These are phyloP conservation scores for Taenaris catops DNA, from an alignment of 2,888 invertebrate genomes.

Conservation along the genomic window DNA sequence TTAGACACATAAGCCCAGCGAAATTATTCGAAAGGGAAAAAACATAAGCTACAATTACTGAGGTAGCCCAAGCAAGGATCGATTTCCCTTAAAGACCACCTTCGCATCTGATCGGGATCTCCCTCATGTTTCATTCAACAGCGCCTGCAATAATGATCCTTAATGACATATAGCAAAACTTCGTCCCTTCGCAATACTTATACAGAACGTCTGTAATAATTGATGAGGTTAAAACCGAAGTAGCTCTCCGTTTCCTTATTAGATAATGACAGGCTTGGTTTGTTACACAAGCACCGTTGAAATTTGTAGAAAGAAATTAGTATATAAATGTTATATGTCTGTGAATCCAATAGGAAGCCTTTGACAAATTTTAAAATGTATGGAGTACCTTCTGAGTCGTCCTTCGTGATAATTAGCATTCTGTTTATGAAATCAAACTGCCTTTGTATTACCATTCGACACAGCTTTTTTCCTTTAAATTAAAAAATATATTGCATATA, in stretches of 20 bases:
- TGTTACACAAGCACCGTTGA: too few species aligned
- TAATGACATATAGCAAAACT: constrained; percentile 42
- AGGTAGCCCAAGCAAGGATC: constrained; percentile 41
- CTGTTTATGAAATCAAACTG: too few species aligned
- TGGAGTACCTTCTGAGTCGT: too few species aligned
- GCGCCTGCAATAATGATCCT: constrained; percentile 49
- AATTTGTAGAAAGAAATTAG: too few species aligned
- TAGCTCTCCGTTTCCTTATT: constrained; percentile 14
- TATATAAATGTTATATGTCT: too few species aligned
- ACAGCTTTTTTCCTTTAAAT: too few species aligned
- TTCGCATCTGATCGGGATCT: constrained; percentile 47
- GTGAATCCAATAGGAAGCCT: too few species aligned
- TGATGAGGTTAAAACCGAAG: constrained; percentile 21
- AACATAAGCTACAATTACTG: constrained; percentile 38
- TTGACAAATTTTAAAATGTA: too few species aligned
- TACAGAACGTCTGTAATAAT: constrained; percentile 25
- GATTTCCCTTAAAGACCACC: constrained; percentile 53
- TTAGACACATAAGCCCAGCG: too few species aligned
- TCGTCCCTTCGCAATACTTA: constrained; percentile 20
- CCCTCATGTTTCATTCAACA: constrained; percentile 63
- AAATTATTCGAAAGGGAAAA: constrained; percentile 9
- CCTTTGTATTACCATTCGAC: too few species aligned
- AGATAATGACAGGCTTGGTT: constrained; percentile 18
- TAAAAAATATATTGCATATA: too few species aligned
- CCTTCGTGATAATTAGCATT: too few species aligned